Evolutionary conservation across 92 coral and sea anemone genomes (phyloP).

Genomic region (Siderastrea radians): DNA sequence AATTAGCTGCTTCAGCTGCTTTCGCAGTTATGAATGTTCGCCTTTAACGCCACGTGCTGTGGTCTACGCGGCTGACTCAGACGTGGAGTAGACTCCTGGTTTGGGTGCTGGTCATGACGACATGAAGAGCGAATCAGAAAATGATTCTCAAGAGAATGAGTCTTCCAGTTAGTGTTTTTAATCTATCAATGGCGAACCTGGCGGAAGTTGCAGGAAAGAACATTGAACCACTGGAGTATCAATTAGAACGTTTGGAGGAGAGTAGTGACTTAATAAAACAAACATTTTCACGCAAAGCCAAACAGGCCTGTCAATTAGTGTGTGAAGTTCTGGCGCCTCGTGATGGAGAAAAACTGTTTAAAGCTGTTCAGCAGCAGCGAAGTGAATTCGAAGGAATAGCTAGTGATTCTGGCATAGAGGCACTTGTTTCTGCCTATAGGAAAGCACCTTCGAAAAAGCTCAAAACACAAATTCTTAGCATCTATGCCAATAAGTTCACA

Average conservation of each 20-base stretch:
- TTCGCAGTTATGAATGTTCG: not conserved
- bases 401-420: too few species aligned
- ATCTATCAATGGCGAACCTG: slow-evolving; percentile 6
- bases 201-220: slow-evolving; percentile 12
- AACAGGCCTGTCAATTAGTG: slow-evolving; percentile 60
- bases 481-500: too few species aligned
- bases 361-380: slow-evolving; percentile 35
- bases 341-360: slow-evolving; percentile 37
- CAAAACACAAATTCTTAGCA: too few species aligned
- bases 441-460: too few species aligned
- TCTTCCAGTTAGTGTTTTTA: not conserved
- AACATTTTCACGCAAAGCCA: slow-evolving; percentile 48
- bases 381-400: too few species aligned
- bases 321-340: slow-evolving; percentile 48
- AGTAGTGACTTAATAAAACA: slow-evolving; percentile 53
- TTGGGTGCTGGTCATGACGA: slow-evolving; percentile 1
- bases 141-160: not conserved
- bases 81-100: slow-evolving; percentile 50
- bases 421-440: too few species aligned
- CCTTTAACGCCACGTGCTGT: slow-evolving; percentile 5
- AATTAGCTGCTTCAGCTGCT: slow-evolving; percentile 14
- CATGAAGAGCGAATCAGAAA: slow-evolving; percentile 3
- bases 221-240: slow-evolving; percentile 15
- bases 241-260: slow-evolving; percentile 46
- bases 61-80: slow-evolving; percentile 1